Conservation (phyloP, 2,113 vertebrate genomes). For the Spea bombifrons region DNA sequence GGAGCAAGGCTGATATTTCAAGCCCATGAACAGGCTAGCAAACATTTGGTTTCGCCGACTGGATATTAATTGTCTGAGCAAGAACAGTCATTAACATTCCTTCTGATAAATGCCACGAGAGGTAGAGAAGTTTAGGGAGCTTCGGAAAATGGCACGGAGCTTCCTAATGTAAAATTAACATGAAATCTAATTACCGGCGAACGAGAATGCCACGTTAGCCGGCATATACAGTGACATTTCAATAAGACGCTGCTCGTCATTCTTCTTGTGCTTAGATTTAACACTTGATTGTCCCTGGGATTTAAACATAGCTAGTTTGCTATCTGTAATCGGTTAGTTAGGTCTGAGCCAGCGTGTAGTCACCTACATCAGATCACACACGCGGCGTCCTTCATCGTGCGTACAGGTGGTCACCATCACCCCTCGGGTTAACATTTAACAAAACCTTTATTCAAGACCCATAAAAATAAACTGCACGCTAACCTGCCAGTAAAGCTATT, state of each 20-base stretch:
- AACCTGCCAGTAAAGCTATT: background rate
- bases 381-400: no score
- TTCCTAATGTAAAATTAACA: background rate
- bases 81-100: background rate
- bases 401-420: background rate
- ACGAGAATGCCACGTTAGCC: background rate
- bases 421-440: background rate
- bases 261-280: background rate
- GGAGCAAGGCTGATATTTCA: background rate
- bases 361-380: background rate
- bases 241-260: background rate
- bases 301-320: background rate
- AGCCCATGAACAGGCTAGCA: background rate
- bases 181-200: background rate
- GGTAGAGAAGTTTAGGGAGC: background rate
- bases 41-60: background rate
- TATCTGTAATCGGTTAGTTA: no score
- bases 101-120: conserved; percentile 7
- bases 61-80: background rate
- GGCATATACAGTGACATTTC: background rate
- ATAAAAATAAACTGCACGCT: background rate
- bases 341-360: background rate
- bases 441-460: background rate
- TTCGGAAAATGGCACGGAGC: background rate
- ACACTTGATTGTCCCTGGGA: background rate